A percentile compares a stretch with the other conserved stretches of the same genome.
Evolutionary conservation across 2,113 vertebrate species (phyloP).

Genomic region (Gopherus evgoodei): DNA sequence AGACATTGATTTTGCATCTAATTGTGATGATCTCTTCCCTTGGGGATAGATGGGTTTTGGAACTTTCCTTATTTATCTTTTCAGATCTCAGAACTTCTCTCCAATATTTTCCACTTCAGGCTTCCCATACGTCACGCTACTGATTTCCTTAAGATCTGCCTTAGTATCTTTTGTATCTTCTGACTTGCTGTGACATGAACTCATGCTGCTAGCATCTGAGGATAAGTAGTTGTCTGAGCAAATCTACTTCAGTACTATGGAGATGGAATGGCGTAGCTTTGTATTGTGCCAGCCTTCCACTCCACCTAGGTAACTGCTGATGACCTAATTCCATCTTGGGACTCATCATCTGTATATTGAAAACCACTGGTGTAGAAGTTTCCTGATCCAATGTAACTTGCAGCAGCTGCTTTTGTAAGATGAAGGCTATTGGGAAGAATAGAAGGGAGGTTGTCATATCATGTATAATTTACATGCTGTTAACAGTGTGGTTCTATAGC

Average conservation of each 20-base stretch:
- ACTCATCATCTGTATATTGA: conserved; percentile 17
- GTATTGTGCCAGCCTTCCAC: conserved; percentile 13
- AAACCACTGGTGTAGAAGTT: conserved; percentile 53
- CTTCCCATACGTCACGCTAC: neutral
- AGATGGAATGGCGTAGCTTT: conserved; percentile 16
- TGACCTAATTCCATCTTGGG: neutral
- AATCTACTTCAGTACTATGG: conserved; percentile 31
- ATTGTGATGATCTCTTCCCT: neutral
- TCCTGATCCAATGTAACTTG: conserved; percentile 5
- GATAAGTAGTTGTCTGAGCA: conserved; percentile 9
- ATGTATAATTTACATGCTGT: neutral
- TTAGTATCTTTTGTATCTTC: conserved; percentile 23
- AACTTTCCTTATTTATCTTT: neutral
- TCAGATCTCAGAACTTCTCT: neutral
- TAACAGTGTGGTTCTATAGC: conserved; percentile 50
- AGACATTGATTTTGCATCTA: conserved; percentile 22
- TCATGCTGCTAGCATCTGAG: conserved; percentile 17
- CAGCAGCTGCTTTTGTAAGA: conserved; percentile 41
- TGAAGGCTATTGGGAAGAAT: conserved; percentile 36
- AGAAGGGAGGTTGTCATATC: conserved; percentile 38
- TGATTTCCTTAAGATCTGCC: conserved; percentile 31
- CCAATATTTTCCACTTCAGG: neutral
- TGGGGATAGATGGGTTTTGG: neutral
- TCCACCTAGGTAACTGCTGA: neutral
- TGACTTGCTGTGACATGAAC: conserved; percentile 21